phyloP scores from a whole-genome alignment of 2,113 vertebrate species.

The Talpa occidentalis region DNA sequence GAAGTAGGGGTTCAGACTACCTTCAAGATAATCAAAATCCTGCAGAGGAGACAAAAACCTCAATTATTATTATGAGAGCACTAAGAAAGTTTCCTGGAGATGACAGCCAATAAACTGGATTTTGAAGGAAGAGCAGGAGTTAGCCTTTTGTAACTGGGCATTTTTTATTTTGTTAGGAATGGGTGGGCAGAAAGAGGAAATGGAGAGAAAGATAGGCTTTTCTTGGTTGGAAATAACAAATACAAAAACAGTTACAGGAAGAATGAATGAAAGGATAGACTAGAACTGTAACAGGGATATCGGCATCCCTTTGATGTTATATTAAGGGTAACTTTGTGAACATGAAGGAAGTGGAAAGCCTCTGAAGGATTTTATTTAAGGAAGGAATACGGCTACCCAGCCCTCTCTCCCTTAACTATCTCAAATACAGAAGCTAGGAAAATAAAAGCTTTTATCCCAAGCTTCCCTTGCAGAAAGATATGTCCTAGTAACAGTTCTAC shows the following conservation, averaged over 20 bases:
- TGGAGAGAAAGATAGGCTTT: neutral
- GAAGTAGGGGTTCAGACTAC: neutral
- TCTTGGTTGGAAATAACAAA: neutral
- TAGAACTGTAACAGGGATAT: neutral
- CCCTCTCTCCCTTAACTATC: neutral
- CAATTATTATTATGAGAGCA: neutral
- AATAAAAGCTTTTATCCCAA: neutral
- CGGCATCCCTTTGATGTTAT: neutral
- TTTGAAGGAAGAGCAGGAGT: neutral
- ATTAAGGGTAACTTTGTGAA: neutral
- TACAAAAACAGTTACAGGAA: slow-evolving; percentile 13
- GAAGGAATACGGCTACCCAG: neutral
- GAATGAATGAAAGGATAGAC: neutral
- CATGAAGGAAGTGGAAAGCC: neutral
- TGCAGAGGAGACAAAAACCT: neutral
- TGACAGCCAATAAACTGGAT: neutral
- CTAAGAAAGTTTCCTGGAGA: neutral
- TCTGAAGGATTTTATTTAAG: neutral
- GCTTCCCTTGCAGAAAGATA: neutral
- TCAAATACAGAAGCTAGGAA: neutral
- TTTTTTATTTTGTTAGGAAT: neutral
- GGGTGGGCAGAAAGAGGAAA: neutral
- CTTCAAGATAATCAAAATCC: neutral
- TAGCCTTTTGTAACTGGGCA: neutral
- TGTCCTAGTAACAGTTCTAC: neutral